Evolutionary conservation across 2,113 vertebrate species (phyloP).

Genomic region (Scartelaos histophorus): DNA sequence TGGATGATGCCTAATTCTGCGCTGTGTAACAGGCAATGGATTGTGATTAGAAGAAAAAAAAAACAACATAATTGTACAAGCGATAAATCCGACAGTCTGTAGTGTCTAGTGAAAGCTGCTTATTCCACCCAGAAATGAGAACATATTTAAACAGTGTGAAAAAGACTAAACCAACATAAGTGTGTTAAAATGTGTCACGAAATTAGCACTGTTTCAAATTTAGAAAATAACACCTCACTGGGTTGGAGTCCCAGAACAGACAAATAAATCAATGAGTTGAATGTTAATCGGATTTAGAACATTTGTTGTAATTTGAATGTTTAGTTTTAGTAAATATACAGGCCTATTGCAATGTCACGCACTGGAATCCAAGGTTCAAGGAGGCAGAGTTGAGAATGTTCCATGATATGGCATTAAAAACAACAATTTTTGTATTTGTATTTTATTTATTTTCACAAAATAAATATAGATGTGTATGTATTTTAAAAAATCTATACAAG

Average conservation of each 20-base stretch:
- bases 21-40: conserved; percentile 10
- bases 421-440: too few relatives aligned
- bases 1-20: conserved; percentile 40
- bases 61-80: not conserved
- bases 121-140: conserved; percentile 9
- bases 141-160: conserved; percentile 15
- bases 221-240: conserved; percentile 4
- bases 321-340: not conserved
- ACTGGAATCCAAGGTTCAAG: not conserved
- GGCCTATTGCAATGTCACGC: not conserved
- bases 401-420: too few relatives aligned
- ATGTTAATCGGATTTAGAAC: not conserved
- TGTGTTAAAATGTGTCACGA: conserved; percentile 4
- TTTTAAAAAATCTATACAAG: too few relatives aligned
- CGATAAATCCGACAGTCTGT: conserved; percentile 1
- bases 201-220: conserved; percentile 11
- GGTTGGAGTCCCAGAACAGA: not conserved
- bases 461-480: too few relatives aligned
- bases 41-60: not conserved
- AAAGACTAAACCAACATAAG: conserved; percentile 7
- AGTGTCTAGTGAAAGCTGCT: not conserved
- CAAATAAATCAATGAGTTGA: not conserved
- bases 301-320: not conserved
- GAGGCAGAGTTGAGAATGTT: too few relatives aligned
- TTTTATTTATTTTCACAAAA: too few relatives aligned